Percentiles rank a stretch among this genome's conserved stretches.
Evolutionary conservation across 2,888 invertebrate genomes (phyloP).

Genomic region (Lasius platythorax): DNA sequence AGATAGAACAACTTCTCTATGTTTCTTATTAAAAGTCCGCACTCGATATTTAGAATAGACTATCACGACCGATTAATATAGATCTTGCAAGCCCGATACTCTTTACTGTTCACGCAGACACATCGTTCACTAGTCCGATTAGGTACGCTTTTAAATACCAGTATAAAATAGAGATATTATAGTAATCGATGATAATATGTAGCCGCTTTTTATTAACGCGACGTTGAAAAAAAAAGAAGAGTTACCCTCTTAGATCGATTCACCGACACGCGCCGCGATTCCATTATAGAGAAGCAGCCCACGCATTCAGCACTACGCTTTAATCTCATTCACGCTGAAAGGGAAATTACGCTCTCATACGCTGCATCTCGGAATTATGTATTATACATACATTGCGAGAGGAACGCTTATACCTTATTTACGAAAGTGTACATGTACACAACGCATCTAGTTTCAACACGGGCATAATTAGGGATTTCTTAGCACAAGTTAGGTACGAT

Average conservation of each 20-base stretch:
- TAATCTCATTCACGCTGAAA: conserved; percentile 67
- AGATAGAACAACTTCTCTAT: background rate
- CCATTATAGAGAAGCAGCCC: conserved; percentile 67
- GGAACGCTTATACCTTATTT: conserved; percentile 38
- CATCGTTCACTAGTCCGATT: conserved; percentile 14
- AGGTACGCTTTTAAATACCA: conserved; percentile 15
- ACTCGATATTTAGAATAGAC: conserved; percentile 38
- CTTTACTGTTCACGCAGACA: conserved; percentile 40
- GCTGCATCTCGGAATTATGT: conserved; percentile 58
- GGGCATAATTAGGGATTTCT: conserved; percentile 8
- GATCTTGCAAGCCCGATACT: conserved; percentile 35
- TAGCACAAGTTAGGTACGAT: conserved; percentile 12
- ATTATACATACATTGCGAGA: conserved; percentile 22
- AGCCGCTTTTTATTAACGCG: conserved; percentile 35
- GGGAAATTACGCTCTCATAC: conserved; percentile 68
- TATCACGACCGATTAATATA: conserved; percentile 39
- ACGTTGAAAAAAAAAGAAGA: conserved; percentile 36
- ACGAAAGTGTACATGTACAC: conserved; percentile 30
- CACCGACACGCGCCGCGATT: conserved; percentile 64
- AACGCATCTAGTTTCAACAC: conserved; percentile 41
- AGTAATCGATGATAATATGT: conserved; percentile 38
- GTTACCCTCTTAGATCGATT: conserved; percentile 43
- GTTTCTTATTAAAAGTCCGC: conserved; percentile 16
- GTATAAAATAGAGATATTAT: conserved; percentile 36
- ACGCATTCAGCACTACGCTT: conserved; percentile 64